Evolutionary conservation across 2,113 vertebrate genomes (phyloP).

Genomic region (Archilochus colubris): DNA sequence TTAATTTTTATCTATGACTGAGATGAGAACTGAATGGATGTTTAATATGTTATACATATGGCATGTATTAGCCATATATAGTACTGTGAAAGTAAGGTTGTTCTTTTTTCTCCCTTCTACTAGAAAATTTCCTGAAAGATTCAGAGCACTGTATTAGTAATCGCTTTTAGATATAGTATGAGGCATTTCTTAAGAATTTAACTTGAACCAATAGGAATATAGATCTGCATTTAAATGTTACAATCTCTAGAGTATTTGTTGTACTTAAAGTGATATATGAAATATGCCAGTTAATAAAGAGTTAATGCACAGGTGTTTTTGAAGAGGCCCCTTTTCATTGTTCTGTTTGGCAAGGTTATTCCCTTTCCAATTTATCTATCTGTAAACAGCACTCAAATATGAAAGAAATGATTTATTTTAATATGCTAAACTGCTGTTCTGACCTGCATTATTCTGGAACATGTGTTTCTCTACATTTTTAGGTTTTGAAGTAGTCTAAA

Average conservation of each 20-base stretch:
- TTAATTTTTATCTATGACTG: neutral
- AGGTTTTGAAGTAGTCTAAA: constrained; percentile 2
- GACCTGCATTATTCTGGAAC: constrained; percentile 42
- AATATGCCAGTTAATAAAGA: neutral
- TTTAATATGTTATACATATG: neutral
- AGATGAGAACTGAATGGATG: neutral
- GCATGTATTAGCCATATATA: neutral
- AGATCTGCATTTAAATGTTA: neutral
- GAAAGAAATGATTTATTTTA: constrained; percentile 46
- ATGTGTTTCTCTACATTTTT: constrained; percentile 44
- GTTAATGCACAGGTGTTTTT: constrained; percentile 27
- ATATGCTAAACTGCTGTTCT: neutral
- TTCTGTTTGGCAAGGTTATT: constrained; percentile 17
- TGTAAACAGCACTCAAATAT: neutral
- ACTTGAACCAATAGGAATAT: neutral
- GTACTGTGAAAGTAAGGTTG: neutral
- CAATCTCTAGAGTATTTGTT: neutral
- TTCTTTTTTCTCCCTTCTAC: neutral
- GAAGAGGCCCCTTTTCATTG: neutral
- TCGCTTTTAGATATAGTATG: neutral
- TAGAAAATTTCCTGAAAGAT: neutral
- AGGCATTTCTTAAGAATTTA: neutral
- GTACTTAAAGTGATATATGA: neutral
- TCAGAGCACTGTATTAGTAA: neutral
- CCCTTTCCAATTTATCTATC: neutral